Conservation (phyloP, 2,113 vertebrate genomes). For the Litocranius walleri region DNA sequence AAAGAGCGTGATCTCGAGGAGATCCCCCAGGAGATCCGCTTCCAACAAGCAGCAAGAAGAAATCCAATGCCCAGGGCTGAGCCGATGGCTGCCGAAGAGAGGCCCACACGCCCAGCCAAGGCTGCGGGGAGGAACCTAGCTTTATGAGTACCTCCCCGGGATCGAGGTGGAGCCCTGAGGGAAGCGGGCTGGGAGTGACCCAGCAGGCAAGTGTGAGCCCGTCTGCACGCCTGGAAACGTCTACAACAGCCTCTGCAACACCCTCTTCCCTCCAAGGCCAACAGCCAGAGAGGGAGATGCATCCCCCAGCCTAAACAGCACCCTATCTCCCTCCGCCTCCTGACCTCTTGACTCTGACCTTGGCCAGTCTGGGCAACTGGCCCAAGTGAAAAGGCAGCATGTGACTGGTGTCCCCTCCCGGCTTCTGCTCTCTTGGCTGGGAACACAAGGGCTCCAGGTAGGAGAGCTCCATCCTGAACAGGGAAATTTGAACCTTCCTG, state of each 20-base stretch:
- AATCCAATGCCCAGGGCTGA: rapidly evolving
- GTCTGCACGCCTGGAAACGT: rapidly evolving
- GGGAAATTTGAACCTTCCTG: not conserved
- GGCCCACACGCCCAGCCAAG: rapidly evolving
- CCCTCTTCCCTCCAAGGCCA: not conserved
- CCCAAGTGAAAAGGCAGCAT: not conserved
- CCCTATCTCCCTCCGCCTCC: not conserved
- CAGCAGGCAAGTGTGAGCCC: rapidly evolving
- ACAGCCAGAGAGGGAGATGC: not conserved
- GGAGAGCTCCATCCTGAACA: no score
- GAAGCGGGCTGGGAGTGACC: not conserved
- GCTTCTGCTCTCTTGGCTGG: not conserved
- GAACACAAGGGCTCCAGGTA: rapidly evolving
- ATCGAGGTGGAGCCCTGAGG: not conserved
- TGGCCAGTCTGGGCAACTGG: rapidly evolving
- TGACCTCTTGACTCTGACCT: not conserved
- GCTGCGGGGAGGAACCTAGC: not conserved
- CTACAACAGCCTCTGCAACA: not conserved
- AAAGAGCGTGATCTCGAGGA: rapidly evolving
- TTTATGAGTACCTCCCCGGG: not conserved
- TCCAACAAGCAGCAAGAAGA: not conserved
- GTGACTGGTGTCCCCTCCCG: not conserved
- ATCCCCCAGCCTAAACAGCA: not conserved
- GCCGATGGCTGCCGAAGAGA: rapidly evolving
- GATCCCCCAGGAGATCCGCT: no score